Evolutionary conservation across 2,797 vertebrate genomes (phyloP), one percentile per base, ranked within the genome.

Genomic region (Lithobates sylvaticus): DNA sequence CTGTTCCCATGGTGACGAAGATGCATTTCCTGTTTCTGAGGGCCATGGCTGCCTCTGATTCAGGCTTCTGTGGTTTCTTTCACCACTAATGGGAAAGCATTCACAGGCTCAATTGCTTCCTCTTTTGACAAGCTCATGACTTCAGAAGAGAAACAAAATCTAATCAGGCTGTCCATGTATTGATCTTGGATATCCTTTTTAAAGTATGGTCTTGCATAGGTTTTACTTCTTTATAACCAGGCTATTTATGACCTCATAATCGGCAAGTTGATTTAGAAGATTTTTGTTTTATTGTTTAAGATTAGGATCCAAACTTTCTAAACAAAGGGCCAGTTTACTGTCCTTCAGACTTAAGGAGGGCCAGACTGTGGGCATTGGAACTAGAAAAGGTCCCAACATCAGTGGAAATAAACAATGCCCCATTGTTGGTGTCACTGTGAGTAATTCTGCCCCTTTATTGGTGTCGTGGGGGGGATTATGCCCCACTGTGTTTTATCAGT

Each of bases 11-110:
- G 92, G 92, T 77, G 89, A 93, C 89, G 71, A 84, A 90, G 91
- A 92, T 86, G 89, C 89, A 90, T 92, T 94, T 94, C 92, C 92
- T 89, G 89, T 92, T 90, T 92, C 89, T 90, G 88, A 94, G 90
- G 88, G 90, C 90, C 90, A 87, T 90, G 91, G 88, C 91, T 92
- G 91, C 90, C 93, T 92, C 89, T 90, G 91, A 89, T 92, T 73
- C 90, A 90, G 90, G 90, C 90, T 91, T 91, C 89, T 92, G 92
- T 83, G 89, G 92, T 93, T 91, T 92, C 90, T 90, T 93, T 93
- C 91, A 93, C 90, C 85, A 88, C 88, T 90, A 90, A 89, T 85
- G 88, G 91, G 91, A 91, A 91, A 91, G 90, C 85, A 87, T 91
- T 91, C 88, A 91, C 87, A 84, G 88, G 89, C 91, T 90, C 90